Conservation (phyloP, 2,797 vertebrate species). For the Apogon hyalosoma region DNA sequence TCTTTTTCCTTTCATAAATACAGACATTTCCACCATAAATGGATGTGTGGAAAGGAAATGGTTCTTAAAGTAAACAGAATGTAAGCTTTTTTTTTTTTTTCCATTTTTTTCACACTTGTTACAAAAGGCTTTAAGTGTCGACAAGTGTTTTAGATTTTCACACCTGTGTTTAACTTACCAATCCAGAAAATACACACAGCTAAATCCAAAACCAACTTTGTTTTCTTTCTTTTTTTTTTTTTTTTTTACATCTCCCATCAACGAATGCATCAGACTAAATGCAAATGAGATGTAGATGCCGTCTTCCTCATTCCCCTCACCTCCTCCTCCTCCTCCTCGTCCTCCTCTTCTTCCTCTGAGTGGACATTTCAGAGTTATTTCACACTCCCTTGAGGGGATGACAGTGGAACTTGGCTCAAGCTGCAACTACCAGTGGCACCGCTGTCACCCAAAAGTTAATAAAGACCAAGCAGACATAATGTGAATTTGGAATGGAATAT, state of each 20-base stretch:
- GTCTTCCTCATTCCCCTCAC: slow-evolving; percentile 51
- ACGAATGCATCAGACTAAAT: slow-evolving; percentile 17
- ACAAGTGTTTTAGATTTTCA: neutral
- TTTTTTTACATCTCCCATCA: slow-evolving; percentile 1
- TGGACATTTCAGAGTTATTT: slow-evolving; percentile 61
- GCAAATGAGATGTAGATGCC: slow-evolving; percentile 11
- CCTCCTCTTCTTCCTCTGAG: slow-evolving; percentile 44
- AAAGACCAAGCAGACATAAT: slow-evolving; percentile 60
- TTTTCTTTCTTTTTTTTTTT: slow-evolving; percentile 3
- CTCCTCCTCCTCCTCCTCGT: slow-evolving; percentile 15
- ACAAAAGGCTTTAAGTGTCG: neutral
- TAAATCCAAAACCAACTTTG: neutral
- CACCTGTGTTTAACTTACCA: slow-evolving; percentile 1
- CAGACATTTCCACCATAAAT: too few relatives aligned
- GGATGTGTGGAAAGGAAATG: too few relatives aligned
- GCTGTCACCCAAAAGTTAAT: slow-evolving; percentile 60
- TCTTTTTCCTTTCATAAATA: too few relatives aligned
- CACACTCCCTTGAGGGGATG: slow-evolving; percentile 58
- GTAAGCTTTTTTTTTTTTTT: too few relatives aligned
- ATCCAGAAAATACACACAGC: slow-evolving; percentile 7
- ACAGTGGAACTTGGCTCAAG: slow-evolving; percentile 44
- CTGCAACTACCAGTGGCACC: slow-evolving; percentile 40
- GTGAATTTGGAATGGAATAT: slow-evolving; percentile 62
- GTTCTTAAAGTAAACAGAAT: too few relatives aligned
- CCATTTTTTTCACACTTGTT: too few relatives aligned